These are phyloP conservation scores for Luperina nickerlii DNA, from an alignment of 2,888 invertebrate species.

Conservation along the genomic window DNA sequence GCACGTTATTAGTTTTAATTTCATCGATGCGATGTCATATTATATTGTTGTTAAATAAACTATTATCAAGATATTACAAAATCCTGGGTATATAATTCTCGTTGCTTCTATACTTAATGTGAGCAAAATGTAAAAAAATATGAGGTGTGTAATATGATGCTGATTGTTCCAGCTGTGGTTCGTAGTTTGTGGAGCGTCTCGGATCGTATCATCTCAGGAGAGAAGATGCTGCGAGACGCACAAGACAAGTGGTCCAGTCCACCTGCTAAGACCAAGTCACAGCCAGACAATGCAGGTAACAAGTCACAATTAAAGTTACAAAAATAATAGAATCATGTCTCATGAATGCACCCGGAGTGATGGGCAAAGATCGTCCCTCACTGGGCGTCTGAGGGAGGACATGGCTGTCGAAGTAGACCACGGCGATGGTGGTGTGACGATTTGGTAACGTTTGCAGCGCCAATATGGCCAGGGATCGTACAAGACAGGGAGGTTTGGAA, in stretches of 20 bases:
- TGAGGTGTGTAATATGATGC: neutral
- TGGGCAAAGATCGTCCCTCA: neutral
- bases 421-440: too few species aligned
- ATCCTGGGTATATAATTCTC: neutral
- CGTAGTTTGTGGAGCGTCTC: constrained; percentile 84
- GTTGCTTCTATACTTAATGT: neutral
- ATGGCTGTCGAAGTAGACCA: neutral
- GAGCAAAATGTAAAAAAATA: neutral
- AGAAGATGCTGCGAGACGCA: constrained; percentile 87
- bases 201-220: constrained; percentile 83
- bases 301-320: neutral
- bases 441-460: too few species aligned
- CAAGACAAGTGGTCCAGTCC: constrained; percentile 84
- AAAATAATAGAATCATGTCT: neutral
- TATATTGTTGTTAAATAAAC: neutral
- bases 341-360: neutral
- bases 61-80: neutral
- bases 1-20: too few species aligned
- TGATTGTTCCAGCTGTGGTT: constrained; percentile 78
- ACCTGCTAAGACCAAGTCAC: constrained; percentile 70
- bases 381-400: neutral
- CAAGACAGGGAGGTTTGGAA: too few species aligned
- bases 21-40: neutral
- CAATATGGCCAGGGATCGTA: too few species aligned
- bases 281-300: constrained; percentile 73